These are phyloP conservation scores for Arctopsyche grandis DNA, from an alignment of 1,140 invertebrate species.

Conservation along the genomic window DNA sequence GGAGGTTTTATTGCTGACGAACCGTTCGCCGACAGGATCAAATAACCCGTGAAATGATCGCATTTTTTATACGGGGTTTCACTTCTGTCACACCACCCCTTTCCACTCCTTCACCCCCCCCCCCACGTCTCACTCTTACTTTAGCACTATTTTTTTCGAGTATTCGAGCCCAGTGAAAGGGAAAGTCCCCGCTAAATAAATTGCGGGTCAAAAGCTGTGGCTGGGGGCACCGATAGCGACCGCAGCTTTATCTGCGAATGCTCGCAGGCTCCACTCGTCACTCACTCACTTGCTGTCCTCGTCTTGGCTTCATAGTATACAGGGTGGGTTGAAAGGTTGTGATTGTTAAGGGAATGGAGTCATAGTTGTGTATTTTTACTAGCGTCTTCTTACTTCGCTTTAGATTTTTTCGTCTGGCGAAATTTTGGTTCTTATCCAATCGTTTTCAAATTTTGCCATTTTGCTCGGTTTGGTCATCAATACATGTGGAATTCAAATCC, in stretches of 20 bases:
- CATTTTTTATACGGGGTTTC: slow-evolving; percentile 12
- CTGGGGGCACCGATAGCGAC: neutral
- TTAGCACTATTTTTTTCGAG: neutral
- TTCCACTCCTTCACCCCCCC: neutral
- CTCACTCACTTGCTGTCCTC: neutral
- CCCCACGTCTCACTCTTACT: neutral
- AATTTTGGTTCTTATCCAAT: too few species aligned
- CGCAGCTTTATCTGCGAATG: neutral
- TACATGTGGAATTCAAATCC: too few species aligned
- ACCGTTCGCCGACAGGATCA: slow-evolving; percentile 40
- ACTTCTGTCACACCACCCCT: neutral
- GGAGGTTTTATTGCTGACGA: slow-evolving; percentile 42
- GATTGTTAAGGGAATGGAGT: too few species aligned
- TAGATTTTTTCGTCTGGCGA: too few species aligned
- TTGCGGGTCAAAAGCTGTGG: slow-evolving; percentile 22
- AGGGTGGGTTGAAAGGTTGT: too few species aligned
- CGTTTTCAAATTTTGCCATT: too few species aligned
- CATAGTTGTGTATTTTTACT: too few species aligned
- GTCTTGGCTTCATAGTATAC: too few species aligned
- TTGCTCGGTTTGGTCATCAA: too few species aligned
- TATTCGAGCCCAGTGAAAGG: neutral
- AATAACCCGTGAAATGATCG: slow-evolving; percentile 43
- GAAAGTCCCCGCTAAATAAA: slow-evolving; percentile 10
- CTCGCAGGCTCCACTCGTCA: neutral
- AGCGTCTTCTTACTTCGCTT: too few species aligned